Conservation (phyloP, 1,140 invertebrate genomes). For the Bombus turneri region DNA sequence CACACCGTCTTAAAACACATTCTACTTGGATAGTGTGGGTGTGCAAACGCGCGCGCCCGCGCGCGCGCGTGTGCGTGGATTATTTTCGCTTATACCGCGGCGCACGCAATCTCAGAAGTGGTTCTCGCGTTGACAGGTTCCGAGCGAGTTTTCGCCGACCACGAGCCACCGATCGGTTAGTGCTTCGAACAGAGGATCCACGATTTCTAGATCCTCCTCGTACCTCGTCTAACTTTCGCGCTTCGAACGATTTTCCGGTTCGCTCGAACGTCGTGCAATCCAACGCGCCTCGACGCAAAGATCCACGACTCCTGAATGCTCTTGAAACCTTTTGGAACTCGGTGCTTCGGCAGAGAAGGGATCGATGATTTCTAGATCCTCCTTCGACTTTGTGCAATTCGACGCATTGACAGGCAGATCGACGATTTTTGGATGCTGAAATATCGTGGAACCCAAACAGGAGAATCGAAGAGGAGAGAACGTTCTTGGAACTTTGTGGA, state of each 20-base stretch:
- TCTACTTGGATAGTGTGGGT: neutral
- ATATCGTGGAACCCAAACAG: too few relatives aligned
- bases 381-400: too few relatives aligned
- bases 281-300: neutral
- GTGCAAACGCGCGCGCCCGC: neutral
- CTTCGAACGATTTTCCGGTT: neutral
- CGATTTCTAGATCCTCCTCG: neutral
- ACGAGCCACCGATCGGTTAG: neutral
- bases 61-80: slow-evolving; percentile 53
- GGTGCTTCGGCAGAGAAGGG: too few relatives aligned
- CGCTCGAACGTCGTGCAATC: neutral
- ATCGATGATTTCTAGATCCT: too few relatives aligned
- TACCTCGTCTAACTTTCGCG: neutral
- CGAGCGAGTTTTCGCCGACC: slow-evolving; percentile 49
- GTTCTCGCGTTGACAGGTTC: slow-evolving; percentile 68
- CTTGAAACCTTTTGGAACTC: neutral
- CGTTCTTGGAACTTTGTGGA: too few relatives aligned
- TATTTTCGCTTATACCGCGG: slow-evolving; percentile 71
- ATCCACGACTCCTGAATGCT: neutral
- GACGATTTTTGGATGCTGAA: too few relatives aligned
- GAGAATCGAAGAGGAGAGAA: too few relatives aligned
- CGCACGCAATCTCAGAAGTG: slow-evolving; percentile 70
- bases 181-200: neutral
- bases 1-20: neutral
- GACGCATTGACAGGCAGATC: too few relatives aligned